Base-by-base conservation (phyloP, 1,140 invertebrate genomes). In the Ceratoteleas bidentatus region DNA sequence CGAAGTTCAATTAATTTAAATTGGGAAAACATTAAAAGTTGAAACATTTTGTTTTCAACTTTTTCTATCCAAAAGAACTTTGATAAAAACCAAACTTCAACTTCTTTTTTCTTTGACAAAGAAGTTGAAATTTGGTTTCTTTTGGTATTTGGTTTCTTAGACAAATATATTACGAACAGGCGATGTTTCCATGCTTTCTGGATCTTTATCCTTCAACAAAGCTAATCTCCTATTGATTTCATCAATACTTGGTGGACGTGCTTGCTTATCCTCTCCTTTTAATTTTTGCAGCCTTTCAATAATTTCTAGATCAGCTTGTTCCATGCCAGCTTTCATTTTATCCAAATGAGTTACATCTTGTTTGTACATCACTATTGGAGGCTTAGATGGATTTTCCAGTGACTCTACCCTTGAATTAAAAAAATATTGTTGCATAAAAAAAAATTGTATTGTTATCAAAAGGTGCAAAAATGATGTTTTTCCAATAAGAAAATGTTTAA, bases 281-380 rank as follows among this genome's bases (percentile, higher is more conserved):
- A 91, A 77, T 84, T 90, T 91, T 64, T 76, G 84, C 15, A 91
- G 79, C 76, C 90, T 85, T 38, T 91, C 87, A 0, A 91, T 87
- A 13, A 91, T 90, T 56, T 86, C 84, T 54, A 89, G 89, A 84
- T 91, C 90, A 4, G 53, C 86, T 3, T 88, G 88, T 7, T 91
- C 89, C 61, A 91, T 75, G 5, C 87, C 90, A 24, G 24, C 78
- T 74, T 88, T 89, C 10, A 91, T 85, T 56, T 85, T 86, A 14
- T 91, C 89, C 87, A 87, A 90, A 13, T 81, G 86, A 60, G 60
- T 85, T 11, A 57, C 52, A 54, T 79, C 54, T 11, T 85, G 86
- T 49, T 87, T 88, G 13, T 91, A 91, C 69, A 90, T 89, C 4
- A 88, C 85, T 58, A 91, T 91, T 33, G 90, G 90, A 52, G 89